phyloP scores from a whole-genome alignment of 2,797 vertebrate species.

The Lerista edwardsae region DNA sequence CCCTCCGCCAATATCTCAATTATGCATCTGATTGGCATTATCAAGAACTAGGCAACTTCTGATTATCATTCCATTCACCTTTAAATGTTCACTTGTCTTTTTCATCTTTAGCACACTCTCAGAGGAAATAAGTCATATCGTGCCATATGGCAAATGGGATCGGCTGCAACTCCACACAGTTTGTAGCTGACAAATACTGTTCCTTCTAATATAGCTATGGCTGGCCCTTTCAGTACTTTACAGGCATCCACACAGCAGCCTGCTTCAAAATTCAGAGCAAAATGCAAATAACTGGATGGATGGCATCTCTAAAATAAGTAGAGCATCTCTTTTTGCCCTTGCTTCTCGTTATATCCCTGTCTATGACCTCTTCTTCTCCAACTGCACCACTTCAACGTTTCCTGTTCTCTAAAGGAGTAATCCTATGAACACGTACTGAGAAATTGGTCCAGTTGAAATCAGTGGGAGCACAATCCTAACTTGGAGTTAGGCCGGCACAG shows the following conservation, averaged over 20 bases:
- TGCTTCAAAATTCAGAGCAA: constrained; percentile 50
- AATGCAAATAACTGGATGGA: constrained; percentile 48
- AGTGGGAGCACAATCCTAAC: neutral
- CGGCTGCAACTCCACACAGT: constrained; percentile 40
- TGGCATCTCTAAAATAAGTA: constrained; percentile 38
- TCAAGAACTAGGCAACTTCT: constrained; percentile 59
- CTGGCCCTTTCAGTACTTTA: constrained; percentile 44
- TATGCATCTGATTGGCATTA: constrained; percentile 56
- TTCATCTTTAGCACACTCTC: constrained; percentile 45
- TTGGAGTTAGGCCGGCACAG: no score
- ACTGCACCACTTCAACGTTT: neutral
- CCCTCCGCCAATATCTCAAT: constrained; percentile 26
- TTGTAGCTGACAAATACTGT: constrained; percentile 64
- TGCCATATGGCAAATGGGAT: constrained; percentile 66
- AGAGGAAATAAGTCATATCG: constrained; percentile 62
- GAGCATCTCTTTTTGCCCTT: neutral
- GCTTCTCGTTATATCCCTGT: neutral
- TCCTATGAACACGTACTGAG: neutral
- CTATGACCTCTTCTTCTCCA: neutral
- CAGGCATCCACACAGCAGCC: constrained; percentile 35
- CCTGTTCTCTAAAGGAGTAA: no score
- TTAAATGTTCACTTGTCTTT: constrained; percentile 51
- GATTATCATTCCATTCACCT: constrained; percentile 58
- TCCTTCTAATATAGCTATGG: constrained; percentile 30
- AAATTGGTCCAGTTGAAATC: neutral